A percentile compares a stretch with the other conserved stretches of the same genome.
These are phyloP conservation scores for Agrochola circellaris DNA, from an alignment of 2,888 invertebrate species.

Conservation along the genomic window DNA sequence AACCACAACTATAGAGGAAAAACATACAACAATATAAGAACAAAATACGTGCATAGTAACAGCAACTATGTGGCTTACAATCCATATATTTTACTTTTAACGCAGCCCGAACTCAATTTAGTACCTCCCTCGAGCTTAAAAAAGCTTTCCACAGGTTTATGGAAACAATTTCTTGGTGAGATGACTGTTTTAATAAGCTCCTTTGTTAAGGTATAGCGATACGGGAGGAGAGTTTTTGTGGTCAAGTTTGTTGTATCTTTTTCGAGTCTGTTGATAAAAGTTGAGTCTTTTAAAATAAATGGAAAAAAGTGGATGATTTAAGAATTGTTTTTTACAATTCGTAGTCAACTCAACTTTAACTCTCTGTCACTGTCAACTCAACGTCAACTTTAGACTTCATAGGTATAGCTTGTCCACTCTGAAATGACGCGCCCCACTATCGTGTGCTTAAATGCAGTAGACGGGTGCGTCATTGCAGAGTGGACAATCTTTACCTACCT, in stretches of 20 bases:
- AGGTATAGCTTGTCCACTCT: background rate
- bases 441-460: too few species aligned
- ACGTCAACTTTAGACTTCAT: too few species aligned
- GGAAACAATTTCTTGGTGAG: conserved; percentile 75
- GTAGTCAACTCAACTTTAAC: too few species aligned
- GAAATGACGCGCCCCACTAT: too few species aligned
- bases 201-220: conserved; percentile 68
- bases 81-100: conserved; percentile 55
- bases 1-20: too few species aligned
- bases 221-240: background rate
- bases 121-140: conserved; percentile 68
- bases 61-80: conserved; percentile 36
- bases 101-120: conserved; percentile 69
- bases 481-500: background rate
- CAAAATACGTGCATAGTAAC: background rate
- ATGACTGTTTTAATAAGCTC: conserved; percentile 78
- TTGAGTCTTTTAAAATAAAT: background rate
- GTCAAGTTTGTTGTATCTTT: conserved; percentile 2
- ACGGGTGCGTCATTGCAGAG: too few species aligned
- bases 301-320: background rate
- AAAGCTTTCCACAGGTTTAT: conserved; percentile 70
- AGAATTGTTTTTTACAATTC: background rate
- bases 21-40: background rate
- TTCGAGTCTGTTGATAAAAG: background rate
- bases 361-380: too few species aligned